phyloP scores from a whole-genome alignment of 2,797 vertebrate species.

The Lemur catta region DNA sequence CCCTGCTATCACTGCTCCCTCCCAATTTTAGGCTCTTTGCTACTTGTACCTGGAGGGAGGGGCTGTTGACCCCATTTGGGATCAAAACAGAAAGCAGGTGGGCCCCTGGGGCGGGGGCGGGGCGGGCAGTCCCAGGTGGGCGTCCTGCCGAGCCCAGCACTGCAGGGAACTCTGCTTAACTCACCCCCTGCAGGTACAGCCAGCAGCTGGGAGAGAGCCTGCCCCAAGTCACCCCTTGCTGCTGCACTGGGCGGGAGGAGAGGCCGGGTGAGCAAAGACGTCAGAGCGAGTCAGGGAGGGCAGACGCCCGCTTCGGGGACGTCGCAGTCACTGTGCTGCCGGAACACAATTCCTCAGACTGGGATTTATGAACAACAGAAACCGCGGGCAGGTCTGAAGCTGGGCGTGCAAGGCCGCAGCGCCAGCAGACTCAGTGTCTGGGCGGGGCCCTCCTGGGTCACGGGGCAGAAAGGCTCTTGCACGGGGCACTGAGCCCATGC shows the following conservation, averaged over 20 bases:
- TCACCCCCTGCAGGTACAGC: neutral
- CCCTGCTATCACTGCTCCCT: neutral
- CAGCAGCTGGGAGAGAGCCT: neutral
- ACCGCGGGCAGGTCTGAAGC: neutral
- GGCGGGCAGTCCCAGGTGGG: neutral
- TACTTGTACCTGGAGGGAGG: neutral
- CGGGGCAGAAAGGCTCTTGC: neutral
- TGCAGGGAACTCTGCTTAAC: neutral
- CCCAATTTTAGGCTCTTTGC: neutral
- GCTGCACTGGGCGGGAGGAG: neutral
- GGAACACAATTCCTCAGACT: neutral
- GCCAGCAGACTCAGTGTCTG: neutral
- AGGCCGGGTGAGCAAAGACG: neutral
- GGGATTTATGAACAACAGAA: neutral
- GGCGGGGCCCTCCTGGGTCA: neutral
- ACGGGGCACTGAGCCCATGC: fast-evolving
- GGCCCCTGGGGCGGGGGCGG: neutral
- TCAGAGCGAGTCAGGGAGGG: neutral
- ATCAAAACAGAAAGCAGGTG: neutral
- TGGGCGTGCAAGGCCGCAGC: neutral
- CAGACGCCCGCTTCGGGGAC: no score
- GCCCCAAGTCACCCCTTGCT: neutral
- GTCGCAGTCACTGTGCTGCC: neutral
- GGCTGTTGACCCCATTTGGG: neutral
- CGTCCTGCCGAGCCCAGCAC: neutral